These are phyloP conservation scores for Puntigrus tetrazona DNA, from an alignment of 2,113 vertebrate species.

Conservation along the genomic window DNA sequence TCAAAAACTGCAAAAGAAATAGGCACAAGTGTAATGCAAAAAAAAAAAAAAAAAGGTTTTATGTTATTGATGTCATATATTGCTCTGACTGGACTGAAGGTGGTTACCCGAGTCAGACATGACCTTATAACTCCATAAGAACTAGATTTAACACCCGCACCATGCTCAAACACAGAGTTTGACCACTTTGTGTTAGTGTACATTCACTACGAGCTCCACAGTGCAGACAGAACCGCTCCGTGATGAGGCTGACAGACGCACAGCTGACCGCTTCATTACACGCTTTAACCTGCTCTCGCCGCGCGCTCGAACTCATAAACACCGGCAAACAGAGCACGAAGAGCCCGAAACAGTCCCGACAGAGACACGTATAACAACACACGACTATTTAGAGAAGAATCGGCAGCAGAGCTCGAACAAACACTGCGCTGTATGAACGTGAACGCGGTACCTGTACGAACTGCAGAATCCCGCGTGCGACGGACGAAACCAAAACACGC, in stretches of 20 bases:
- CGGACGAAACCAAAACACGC: constrained; percentile 34
- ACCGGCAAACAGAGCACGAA: not conserved
- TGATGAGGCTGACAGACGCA: too few species aligned
- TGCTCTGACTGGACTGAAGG: too few species aligned
- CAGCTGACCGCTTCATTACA: constrained; percentile 4
- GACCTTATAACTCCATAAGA: too few species aligned
- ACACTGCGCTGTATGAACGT: not conserved
- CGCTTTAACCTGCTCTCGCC: not conserved
- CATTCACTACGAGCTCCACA: not conserved
- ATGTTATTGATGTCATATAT: too few species aligned
- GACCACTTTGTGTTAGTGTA: not conserved
- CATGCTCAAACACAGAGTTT: not conserved
- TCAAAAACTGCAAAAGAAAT: too few species aligned
- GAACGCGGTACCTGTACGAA: not conserved
- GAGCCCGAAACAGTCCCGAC: not conserved
- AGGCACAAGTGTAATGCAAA: too few species aligned
- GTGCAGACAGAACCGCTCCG: not conserved
- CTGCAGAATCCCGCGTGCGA: not conserved
- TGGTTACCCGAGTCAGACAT: too few species aligned
- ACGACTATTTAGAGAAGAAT: not conserved
- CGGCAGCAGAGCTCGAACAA: not conserved
- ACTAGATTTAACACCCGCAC: too few species aligned
- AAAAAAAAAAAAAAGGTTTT: too few species aligned
- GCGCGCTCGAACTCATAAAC: not conserved
- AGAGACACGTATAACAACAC: not conserved